These are phyloP conservation scores for Lochmaea crataegi DNA, from an alignment of 2,888 invertebrate genomes.

Conservation along the genomic window DNA sequence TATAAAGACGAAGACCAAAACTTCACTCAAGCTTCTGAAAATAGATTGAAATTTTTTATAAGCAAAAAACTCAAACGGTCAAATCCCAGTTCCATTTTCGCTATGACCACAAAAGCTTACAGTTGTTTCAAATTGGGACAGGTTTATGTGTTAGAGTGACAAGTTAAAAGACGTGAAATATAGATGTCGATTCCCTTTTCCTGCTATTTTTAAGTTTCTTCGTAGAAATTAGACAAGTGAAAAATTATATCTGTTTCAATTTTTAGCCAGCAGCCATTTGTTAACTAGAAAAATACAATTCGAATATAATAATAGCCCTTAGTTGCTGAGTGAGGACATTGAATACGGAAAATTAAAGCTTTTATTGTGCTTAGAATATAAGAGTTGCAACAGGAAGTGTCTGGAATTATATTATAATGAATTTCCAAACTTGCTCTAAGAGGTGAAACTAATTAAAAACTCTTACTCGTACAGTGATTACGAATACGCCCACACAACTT, in stretches of 20 bases:
- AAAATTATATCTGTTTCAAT: not conserved
- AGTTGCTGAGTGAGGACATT: too few species aligned
- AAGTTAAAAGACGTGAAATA: conserved; percentile 27
- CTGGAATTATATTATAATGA: too few species aligned
- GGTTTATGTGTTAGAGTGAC: conserved; percentile 31
- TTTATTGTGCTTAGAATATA: too few species aligned
- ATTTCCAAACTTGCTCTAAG: too few species aligned
- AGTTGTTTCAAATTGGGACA: conserved; percentile 28
- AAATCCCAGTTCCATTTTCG: not conserved
- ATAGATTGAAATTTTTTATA: not conserved
- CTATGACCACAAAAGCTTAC: conserved; percentile 20
- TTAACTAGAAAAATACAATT: too few species aligned
- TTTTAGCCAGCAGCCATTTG: too few species aligned
- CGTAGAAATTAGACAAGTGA: conserved; percentile 7
- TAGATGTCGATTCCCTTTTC: conserved; percentile 15
- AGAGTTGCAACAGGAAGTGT: too few species aligned
- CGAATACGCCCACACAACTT: too few species aligned
- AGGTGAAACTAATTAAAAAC: too few species aligned
- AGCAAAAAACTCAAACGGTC: not conserved
- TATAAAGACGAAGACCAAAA: not conserved
- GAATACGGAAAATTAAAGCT: too few species aligned
- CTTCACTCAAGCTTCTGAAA: not conserved
- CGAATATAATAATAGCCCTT: too few species aligned
- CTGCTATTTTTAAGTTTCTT: conserved; percentile 12
- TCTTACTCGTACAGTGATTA: too few species aligned